These are phyloP conservation scores for Piaya cayana DNA, from an alignment of 2,113 vertebrate species.

Conservation along the genomic window DNA sequence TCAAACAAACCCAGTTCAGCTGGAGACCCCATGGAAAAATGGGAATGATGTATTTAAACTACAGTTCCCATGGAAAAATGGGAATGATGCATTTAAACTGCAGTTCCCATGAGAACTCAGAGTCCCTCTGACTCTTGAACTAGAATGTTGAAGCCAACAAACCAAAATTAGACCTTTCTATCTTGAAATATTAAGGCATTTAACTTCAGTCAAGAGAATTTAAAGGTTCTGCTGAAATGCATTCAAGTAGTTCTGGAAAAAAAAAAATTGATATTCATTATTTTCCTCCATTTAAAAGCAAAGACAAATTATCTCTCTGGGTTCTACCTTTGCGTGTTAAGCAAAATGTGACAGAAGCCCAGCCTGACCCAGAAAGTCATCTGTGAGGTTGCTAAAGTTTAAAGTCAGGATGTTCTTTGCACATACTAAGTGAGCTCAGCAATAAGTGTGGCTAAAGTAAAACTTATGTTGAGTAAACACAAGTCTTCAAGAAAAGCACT, in stretches of 20 bases:
- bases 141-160: background rate
- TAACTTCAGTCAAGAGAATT: background rate
- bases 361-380: background rate
- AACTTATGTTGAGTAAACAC: background rate
- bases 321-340: background rate
- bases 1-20: background rate
- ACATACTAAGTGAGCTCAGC: background rate
- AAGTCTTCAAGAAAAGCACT: background rate
- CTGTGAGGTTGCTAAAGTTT: background rate
- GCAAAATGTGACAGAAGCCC: background rate
- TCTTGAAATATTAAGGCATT: background rate
- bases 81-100: background rate
- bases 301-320: background rate
- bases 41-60: background rate
- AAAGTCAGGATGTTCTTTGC: background rate
- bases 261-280: background rate
- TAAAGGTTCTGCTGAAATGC: background rate
- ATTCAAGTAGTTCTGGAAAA: background rate
- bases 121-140: background rate
- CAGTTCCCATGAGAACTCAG: background rate
- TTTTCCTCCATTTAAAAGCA: background rate
- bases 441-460: background rate
- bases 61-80: background rate
- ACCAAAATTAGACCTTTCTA: background rate
- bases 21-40: background rate